Base-by-base conservation (phyloP, 2,888 invertebrate genomes). In the Reticulitermes lucifugus region DNA sequence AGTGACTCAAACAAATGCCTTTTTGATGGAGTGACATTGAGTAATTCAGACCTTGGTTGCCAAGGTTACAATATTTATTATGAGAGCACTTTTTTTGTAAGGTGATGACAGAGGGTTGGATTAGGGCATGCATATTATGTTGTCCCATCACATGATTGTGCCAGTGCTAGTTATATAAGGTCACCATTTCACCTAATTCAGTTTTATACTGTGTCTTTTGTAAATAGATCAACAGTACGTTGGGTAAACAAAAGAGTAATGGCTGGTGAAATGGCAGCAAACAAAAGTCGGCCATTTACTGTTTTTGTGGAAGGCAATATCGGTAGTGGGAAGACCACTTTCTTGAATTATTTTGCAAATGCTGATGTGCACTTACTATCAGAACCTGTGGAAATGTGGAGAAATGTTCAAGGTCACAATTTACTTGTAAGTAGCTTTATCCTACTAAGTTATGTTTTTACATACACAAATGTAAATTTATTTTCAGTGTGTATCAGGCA, bases 231-330 rank as follows among this genome's bases (percentile, higher is more conserved):
- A 41, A 41, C 41, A 21, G 35, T 41, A 41, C 35, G 21, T 5
- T 73, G 21, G 29, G 7, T 73, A 73, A 73, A 14, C 35, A 73
- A 73, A 29, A 73, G 14, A 21, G 18, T 41, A 73, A 83, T 83
- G 71, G n/a, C 71, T 25, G 65, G n/a, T 5, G 41, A 55, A 41
- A 18, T 41, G 1, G 10, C 73, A 73, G 18, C 14, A 14, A 73
- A 73, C 6, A 77, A 43, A 43, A 51, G 6, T 21, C 10, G 59
- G n/a, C 86, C 87, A 21, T 86, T 87, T 73, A 97, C 96, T 0
- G 96, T 98, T 41, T 93, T 96, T 71, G 95, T 98, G 59, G 97
- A 98, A 90, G 97, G 97, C 46, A 98, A 98, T 90, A 97, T 98
- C 89, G 97, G 97, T 46, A 95, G 96, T 89, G 97, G 97, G 0